phyloP scores from a whole-genome alignment of 2,888 invertebrate genomes.

The Eristalis arbustorum region DNA sequence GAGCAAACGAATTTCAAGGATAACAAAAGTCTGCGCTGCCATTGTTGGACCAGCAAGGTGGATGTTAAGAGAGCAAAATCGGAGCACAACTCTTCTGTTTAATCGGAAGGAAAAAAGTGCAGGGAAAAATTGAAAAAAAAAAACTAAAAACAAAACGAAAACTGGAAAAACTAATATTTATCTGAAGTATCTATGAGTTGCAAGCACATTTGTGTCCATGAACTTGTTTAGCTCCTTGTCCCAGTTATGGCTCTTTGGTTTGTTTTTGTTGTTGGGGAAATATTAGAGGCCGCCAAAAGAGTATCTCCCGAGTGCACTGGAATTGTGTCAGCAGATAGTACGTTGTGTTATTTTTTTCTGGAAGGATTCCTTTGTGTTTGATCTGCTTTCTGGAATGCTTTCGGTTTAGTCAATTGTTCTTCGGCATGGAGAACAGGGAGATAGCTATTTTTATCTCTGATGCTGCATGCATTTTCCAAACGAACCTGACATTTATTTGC shows the following conservation, averaged over 20 bases:
- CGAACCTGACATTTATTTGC: not conserved
- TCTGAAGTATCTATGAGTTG: constrained; percentile 50
- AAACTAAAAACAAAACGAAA: constrained; percentile 7
- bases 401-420: not conserved
- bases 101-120: constrained; percentile 51
- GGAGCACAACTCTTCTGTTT: constrained; percentile 60
- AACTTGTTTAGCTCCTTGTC: constrained; percentile 48
- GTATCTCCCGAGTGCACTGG: not conserved
- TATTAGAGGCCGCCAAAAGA: not conserved
- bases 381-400: not conserved
- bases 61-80: constrained; percentile 24
- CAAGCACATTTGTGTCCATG: constrained; percentile 42
- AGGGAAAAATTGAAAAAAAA: not conserved
- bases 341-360: constrained; percentile 1
- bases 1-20: not conserved
- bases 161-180: constrained; percentile 65
- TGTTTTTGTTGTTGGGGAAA: not conserved
- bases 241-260: not conserved
- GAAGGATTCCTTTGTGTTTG: not conserved
- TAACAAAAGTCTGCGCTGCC: constrained; percentile 18
- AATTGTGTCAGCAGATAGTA: not conserved
- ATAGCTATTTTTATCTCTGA: not conserved
- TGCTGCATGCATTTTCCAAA: not conserved
- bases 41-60: constrained; percentile 46
- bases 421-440: not conserved